phyloP scores from a whole-genome alignment of 92 coral and sea anemone genomes.

The Palythoa grandiflora region DNA sequence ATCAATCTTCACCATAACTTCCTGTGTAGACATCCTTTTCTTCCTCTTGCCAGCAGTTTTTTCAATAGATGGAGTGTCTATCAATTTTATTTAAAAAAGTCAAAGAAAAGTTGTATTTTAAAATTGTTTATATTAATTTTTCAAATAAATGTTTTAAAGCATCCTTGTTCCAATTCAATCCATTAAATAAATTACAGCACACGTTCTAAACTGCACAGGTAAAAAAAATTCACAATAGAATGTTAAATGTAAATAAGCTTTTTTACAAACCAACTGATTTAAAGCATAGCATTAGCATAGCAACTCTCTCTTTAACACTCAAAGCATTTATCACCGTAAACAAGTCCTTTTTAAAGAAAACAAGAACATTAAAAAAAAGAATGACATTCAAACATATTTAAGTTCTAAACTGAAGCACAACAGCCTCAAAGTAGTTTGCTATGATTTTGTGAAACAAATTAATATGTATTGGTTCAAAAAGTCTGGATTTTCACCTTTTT shows the following conservation, averaged over 20 bases:
- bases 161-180: not conserved
- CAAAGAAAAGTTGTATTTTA: not conserved
- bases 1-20: conserved; percentile 9
- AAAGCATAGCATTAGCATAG: no score
- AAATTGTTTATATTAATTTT: not conserved
- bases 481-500: not conserved
- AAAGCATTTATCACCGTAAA: not conserved
- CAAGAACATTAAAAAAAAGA: not conserved
- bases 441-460: not conserved
- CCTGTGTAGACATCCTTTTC: conserved; percentile 7
- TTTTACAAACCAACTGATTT: not conserved
- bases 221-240: not conserved
- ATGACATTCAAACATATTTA: not conserved
- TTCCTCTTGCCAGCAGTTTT: conserved; percentile 13
- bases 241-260: not conserved
- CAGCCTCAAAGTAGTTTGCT: not conserved
- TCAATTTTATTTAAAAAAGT: not conserved
- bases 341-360: not conserved
- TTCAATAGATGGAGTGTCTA: not conserved
- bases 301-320: not conserved
- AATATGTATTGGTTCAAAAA: not conserved
- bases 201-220: not conserved
- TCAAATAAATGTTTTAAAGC: not conserved
- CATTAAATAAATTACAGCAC: conserved; percentile 15
- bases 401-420: not conserved